Percentiles rank a stretch among this genome's conserved stretches.
phyloP scores from a whole-genome alignment of 2,113 vertebrate genomes.

The Catharus fuscescens region DNA sequence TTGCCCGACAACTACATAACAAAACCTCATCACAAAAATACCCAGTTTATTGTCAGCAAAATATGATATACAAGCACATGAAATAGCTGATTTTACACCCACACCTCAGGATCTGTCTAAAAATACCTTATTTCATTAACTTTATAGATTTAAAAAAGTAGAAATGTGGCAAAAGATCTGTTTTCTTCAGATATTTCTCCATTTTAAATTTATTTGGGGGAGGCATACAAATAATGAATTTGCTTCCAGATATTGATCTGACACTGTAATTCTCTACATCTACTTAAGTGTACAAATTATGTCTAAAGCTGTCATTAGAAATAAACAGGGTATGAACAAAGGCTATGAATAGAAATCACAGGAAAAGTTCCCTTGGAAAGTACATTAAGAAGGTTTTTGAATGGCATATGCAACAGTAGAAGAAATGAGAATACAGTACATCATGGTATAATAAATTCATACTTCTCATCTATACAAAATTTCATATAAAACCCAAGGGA shows the following conservation, averaged over 20 bases:
- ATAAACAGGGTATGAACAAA: not conserved
- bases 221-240: not conserved
- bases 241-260: not conserved
- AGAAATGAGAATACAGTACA: not conserved
- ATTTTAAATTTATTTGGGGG: not conserved
- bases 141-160: not conserved
- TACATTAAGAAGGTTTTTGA: not conserved
- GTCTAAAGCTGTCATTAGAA: not conserved
- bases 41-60: not conserved
- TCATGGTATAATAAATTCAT: not conserved
- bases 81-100: not conserved
- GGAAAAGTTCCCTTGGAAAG: not conserved
- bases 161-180: not conserved
- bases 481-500: not conserved
- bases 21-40: not conserved
- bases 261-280: not conserved
- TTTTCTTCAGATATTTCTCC: not conserved
- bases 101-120: not conserved
- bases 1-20: not conserved
- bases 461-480: not conserved
- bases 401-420: not conserved
- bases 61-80: not conserved
- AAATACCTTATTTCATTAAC: not conserved
- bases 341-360: not conserved
- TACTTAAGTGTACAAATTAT: not conserved